Evolutionary conservation across 2,113 vertebrate genomes (phyloP), one percentile per base, ranked within the genome.

Genomic region (Tiliqua scincoides): DNA sequence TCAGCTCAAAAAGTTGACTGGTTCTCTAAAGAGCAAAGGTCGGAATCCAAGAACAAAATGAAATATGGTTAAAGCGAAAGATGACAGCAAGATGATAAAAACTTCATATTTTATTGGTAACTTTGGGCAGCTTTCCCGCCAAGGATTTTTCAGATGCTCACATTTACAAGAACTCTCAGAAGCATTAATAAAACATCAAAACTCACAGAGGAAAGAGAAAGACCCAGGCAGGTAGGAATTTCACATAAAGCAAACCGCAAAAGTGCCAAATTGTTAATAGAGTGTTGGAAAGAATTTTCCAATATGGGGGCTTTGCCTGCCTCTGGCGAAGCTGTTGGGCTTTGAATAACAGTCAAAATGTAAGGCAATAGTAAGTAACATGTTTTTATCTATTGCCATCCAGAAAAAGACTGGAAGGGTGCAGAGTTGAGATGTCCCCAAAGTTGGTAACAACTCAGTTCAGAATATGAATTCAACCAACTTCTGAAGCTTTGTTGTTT

Each of bases 141-240:
- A 73, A 72, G 37, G 76, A 4, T 61, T 78, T 70, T 72, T 79
- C 62, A 72, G 52, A 79, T 86, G 54, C 30, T 63, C 12, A 15
- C 37, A 17, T 63, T 57, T 86, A 73, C 67, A 48, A 48, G 57
- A 73, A 73, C 30, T 80, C 68, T 80, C 54, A 73, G 76, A 43
- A 61, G 57, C 15, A 72, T 80, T 79, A 86, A 86, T 79, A 79
- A 85, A 71, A 73, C 84, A 86, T 86, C 84, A 79, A 86, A 72
- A 86, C 68, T 73, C 57, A 43, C 52, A n/a, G 52, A 48, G 35
- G 35, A 59, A 18, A 32, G 79, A 79, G 62, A 76, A 68, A 57
- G 48, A n/a, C 12, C 21, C 30, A 1, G 76, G 15, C 7, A 12
- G 73, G 72, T 48, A 73, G 57, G 8, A 43, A 86, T 40, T 43